phyloP scores from a whole-genome alignment of 2,113 vertebrate genomes.

The Atlantisia rogersi region DNA sequence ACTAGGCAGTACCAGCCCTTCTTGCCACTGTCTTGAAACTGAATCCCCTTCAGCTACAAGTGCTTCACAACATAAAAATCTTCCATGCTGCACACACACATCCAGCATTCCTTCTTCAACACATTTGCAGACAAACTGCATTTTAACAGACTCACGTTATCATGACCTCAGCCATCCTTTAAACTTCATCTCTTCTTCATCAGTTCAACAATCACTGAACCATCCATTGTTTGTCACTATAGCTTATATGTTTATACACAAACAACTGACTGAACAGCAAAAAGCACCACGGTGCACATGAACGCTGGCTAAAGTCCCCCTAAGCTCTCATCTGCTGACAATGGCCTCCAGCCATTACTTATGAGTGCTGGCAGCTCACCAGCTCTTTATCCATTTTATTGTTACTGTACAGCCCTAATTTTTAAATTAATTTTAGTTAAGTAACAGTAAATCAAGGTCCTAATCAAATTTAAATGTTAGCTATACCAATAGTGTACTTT shows the following conservation, averaged over 20 bases:
- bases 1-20: background rate
- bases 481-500: background rate
- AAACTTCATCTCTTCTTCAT: background rate
- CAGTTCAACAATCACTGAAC: background rate
- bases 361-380: background rate
- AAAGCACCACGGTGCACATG: background rate
- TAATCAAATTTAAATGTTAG: conserved; percentile 12
- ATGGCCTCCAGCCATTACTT: background rate
- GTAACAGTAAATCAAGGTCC: conserved; percentile 8
- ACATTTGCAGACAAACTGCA: background rate
- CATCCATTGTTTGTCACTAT: background rate
- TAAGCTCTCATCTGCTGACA: background rate
- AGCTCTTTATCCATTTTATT: conserved; percentile 34
- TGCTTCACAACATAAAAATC: background rate
- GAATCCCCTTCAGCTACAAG: background rate
- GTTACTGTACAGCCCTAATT: background rate
- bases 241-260: background rate
- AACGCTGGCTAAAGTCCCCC: background rate
- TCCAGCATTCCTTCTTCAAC: background rate
- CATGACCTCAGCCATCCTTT: background rate
- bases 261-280: background rate
- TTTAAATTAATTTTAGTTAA: conserved; percentile 35
- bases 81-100: background rate
- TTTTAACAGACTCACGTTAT: background rate
- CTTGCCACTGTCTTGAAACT: background rate